These are phyloP conservation scores for Hippocampus kuda DNA, from an alignment of 2,797 vertebrate species.

Conservation along the genomic window DNA sequence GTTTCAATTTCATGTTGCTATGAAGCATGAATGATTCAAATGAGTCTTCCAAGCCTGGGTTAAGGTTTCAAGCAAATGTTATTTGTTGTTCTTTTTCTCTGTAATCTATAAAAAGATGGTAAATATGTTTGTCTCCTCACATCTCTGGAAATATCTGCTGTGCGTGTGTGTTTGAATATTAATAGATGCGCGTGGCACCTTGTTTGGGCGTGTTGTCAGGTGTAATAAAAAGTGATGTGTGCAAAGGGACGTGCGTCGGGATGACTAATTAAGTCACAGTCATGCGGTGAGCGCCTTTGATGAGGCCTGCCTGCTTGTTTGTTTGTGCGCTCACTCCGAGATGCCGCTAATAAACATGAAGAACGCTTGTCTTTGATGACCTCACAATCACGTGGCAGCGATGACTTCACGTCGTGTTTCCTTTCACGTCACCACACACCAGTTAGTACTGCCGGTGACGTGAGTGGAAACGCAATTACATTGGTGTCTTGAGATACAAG, in stretches of 20 bases:
- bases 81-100: neutral
- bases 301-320: neutral
- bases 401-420: neutral
- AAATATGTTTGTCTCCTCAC: neutral
- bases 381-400: neutral
- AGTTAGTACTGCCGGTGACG: too few relatives aligned
- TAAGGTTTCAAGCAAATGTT: neutral
- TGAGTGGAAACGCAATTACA: too few relatives aligned
- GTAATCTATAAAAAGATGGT: neutral
- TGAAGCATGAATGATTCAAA: neutral
- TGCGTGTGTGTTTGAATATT: neutral
- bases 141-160: neutral
- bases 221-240: slow-evolving; percentile 4
- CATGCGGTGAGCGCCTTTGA: neutral
- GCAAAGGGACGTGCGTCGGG: slow-evolving; percentile 3
- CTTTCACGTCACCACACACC: neutral
- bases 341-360: neutral
- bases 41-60: too few relatives aligned
- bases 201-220: neutral
- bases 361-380: neutral
- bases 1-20: too few relatives aligned
- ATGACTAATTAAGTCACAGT: slow-evolving; percentile 5
- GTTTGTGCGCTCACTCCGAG: neutral
- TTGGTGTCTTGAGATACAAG: too few relatives aligned
- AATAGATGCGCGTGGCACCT: neutral